Conservation (phyloP, 2,797 vertebrate species). For the Triplophysa bombifrons region DNA sequence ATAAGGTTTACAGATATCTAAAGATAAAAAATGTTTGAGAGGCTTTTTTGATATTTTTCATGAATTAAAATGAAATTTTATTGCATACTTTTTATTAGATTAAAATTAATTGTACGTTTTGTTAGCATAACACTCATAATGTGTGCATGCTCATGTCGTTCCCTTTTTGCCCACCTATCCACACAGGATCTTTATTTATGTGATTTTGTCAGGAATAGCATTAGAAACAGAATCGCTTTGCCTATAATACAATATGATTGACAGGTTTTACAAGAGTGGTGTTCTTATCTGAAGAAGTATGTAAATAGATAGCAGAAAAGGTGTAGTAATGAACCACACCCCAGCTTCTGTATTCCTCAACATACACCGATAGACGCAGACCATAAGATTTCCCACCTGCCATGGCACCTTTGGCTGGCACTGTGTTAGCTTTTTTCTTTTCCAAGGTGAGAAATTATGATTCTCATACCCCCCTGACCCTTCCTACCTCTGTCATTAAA, state of each 20-base stretch:
- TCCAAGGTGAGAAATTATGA: too few species aligned
- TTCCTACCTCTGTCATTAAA: background rate
- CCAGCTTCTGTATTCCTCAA: slow-evolving; percentile 10
- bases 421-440: too few species aligned
- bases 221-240: slow-evolving; percentile 4
- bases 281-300: slow-evolving; percentile 9
- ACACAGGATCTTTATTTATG: background rate
- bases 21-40: too few species aligned
- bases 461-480: too few species aligned
- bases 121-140: too few species aligned
- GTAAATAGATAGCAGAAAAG: background rate
- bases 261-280: slow-evolving; percentile 5
- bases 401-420: background rate
- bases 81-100: too few species aligned
- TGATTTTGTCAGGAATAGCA: background rate
- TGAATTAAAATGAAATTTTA: too few species aligned
- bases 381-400: background rate
- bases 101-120: too few species aligned
- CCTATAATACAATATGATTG: background rate
- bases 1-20: too few species aligned
- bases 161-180: too few species aligned
- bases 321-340: background rate
- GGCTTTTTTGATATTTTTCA: too few species aligned
- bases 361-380: background rate
- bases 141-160: too few species aligned